A percentile compares a stretch with the other conserved stretches of the same genome.
These are phyloP conservation scores for Corythornis vintsioides DNA, from an alignment of 2,113 vertebrate species.

Conservation along the genomic window DNA sequence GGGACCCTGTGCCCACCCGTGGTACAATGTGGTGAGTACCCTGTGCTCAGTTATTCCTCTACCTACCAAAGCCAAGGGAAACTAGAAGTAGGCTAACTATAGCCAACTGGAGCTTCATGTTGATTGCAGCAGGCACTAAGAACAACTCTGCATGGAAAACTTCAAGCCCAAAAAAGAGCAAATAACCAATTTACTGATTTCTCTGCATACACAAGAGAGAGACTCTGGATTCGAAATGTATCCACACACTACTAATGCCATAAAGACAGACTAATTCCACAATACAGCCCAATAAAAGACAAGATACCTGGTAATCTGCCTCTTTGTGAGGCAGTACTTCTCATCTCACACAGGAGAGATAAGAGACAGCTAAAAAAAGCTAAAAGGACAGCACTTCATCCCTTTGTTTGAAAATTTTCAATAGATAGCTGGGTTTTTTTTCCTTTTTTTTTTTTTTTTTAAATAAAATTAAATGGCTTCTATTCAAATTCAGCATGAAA, in stretches of 20 bases:
- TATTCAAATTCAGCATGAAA: constrained; percentile 19
- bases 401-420: constrained; percentile 37
- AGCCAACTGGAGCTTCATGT: neutral
- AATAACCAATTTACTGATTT: neutral
- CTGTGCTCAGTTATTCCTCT: neutral
- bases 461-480: neutral
- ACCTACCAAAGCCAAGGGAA: neutral
- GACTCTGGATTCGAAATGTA: neutral
- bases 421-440: neutral
- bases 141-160: neutral
- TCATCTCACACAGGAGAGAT: neutral
- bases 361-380: constrained; percentile 5
- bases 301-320: neutral
- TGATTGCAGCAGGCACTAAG: neutral
- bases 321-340: neutral
- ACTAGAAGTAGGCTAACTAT: neutral
- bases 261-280: neutral
- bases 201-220: neutral
- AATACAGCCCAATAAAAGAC: neutral
- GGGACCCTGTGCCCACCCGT: fast-evolving
- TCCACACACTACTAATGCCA: neutral
- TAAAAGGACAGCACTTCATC: constrained; percentile 27
- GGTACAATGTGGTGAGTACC: fast-evolving
- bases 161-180: neutral
- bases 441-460: neutral